Conservation (phyloP, 2,888 invertebrate genomes). For the Lumbricus terrestris region DNA sequence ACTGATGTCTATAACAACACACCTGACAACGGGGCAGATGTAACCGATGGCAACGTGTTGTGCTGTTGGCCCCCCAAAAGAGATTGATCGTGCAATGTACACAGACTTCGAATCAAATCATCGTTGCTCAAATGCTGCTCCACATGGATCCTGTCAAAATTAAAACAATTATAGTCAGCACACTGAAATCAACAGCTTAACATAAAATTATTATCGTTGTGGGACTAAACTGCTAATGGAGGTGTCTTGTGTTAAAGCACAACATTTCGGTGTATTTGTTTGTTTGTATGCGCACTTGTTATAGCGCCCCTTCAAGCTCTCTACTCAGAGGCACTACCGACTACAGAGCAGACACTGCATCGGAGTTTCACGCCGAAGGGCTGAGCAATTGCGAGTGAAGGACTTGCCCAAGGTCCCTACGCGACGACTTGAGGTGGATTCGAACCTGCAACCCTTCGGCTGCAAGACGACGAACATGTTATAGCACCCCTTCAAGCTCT, state of each 20-base stretch:
- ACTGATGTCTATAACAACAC: not conserved
- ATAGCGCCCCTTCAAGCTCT: too few species aligned
- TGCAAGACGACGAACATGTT: too few species aligned
- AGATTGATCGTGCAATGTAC: constrained; percentile 68
- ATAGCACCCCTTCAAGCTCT: too few species aligned
- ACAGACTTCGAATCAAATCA: constrained; percentile 74
- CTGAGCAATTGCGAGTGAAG: too few species aligned
- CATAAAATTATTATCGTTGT: not conserved
- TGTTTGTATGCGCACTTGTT: too few species aligned
- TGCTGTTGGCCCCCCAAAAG: not conserved
- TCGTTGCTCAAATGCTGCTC: constrained; percentile 66
- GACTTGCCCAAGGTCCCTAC: too few species aligned
- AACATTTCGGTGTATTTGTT: not conserved
- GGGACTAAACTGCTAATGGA: not conserved
- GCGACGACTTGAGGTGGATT: too few species aligned
- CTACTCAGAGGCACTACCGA: too few species aligned
- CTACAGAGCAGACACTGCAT: too few species aligned
- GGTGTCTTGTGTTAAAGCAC: not conserved
- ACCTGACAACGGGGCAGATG: not conserved
- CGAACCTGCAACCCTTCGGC: too few species aligned
- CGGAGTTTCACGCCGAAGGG: too few species aligned
- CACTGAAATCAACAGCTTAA: not conserved
- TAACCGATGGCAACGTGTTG: not conserved
- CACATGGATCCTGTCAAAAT: constrained; percentile 56
- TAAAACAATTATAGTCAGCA: not conserved